These are phyloP conservation scores for Schizaphis graminum DNA, from an alignment of 2,888 invertebrate species.

Conservation along the genomic window DNA sequence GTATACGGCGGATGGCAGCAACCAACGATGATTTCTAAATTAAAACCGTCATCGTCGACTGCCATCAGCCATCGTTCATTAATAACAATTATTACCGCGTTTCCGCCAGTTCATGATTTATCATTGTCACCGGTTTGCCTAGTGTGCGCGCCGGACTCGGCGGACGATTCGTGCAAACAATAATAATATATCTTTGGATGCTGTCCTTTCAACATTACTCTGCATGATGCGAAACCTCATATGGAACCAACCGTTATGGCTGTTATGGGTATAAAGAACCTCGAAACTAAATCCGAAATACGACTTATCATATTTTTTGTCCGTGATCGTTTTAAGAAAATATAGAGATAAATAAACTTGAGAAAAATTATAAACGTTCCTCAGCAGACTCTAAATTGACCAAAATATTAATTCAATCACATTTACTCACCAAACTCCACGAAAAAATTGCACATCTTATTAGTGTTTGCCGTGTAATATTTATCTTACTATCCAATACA, in stretches of 20 bases:
- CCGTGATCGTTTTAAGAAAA: neutral
- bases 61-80: conserved; percentile 16
- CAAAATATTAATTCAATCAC: neutral
- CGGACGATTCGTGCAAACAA: neutral
- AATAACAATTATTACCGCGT: conserved; percentile 41
- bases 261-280: neutral
- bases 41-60: conserved; percentile 35
- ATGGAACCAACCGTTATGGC: neutral
- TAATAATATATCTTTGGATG: neutral
- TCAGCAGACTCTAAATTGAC: neutral
- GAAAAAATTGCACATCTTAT: neutral
- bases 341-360: too few relatives aligned
- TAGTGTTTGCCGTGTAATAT: accelerated
- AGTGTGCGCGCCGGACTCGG: neutral
- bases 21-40: neutral
- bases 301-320: neutral
- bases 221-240: neutral
- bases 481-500: neutral
- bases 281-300: neutral
- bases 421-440: neutral
- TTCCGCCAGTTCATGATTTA: conserved; percentile 29
- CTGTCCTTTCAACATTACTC: neutral
- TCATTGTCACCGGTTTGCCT: conserved; percentile 13
- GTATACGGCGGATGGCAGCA: neutral
- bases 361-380: neutral